Evolutionary conservation across 1,140 invertebrate genomes (phyloP).

Genomic region (Tigriopus japonicus): DNA sequence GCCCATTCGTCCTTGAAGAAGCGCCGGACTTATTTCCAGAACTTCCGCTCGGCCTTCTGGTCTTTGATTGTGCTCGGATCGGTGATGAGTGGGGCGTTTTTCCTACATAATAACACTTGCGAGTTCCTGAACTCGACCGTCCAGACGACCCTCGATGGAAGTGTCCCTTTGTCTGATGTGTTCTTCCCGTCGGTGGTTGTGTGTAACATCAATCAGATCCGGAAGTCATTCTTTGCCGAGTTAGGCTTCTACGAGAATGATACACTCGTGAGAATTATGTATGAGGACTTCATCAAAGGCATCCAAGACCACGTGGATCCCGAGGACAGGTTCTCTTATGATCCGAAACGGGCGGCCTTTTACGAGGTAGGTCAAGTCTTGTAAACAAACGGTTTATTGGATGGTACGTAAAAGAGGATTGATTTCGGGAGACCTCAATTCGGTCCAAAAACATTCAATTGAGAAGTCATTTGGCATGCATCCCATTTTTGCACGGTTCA

Average conservation of each 20-base stretch:
- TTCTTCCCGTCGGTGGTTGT: conserved; percentile 14
- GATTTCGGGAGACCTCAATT: no score
- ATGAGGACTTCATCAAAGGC: conserved; percentile 14
- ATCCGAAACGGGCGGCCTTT: conserved; percentile 4
- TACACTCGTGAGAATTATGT: conserved; percentile 14
- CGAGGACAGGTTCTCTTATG: background rate
- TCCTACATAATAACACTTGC: conserved; percentile 13
- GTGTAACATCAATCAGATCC: conserved; percentile 15
- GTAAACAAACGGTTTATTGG: no score
- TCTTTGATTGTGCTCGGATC: background rate
- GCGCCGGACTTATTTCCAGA: background rate
- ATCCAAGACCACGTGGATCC: background rate
- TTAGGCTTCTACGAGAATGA: conserved; percentile 15
- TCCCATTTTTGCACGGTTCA: no score
- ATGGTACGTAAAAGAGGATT: no score
- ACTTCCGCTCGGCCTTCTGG: conserved; percentile 8
- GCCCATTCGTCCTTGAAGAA: background rate
- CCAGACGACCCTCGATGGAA: conserved; percentile 11
- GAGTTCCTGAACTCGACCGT: conserved; percentile 12
- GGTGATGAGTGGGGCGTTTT: conserved; percentile 11
- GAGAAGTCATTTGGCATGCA: no score
- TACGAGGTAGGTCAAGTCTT: background rate
- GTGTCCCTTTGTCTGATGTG: conserved; percentile 11
- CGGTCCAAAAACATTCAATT: no score
- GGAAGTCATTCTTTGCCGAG: conserved; percentile 13